phyloP scores from a whole-genome alignment of 2,888 invertebrate genomes.

The Pristionchus exspectatus region DNA sequence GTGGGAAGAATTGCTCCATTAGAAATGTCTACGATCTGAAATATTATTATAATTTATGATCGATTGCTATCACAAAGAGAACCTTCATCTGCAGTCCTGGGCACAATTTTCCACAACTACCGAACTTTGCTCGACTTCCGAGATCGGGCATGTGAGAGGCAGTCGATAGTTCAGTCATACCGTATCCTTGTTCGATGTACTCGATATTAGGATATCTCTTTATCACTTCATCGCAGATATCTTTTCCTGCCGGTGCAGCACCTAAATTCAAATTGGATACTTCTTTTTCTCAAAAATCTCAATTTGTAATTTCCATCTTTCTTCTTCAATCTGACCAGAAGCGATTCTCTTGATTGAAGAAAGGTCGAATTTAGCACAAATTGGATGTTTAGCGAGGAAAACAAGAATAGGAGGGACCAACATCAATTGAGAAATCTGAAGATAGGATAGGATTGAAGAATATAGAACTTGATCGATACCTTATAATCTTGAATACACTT shows the following conservation, averaged over 20 bases:
- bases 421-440: conserved; percentile 79
- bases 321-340: conserved; percentile 53
- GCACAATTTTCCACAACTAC: conserved; percentile 52
- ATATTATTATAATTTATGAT: background rate
- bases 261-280: conserved; percentile 58
- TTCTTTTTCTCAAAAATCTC: background rate
- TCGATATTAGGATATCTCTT: conserved; percentile 68
- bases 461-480: conserved; percentile 33
- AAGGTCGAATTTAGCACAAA: conserved; percentile 87
- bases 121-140: conserved; percentile 52
- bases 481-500: conserved; percentile 70
- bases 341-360: conserved; percentile 84
- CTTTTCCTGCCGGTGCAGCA: conserved; percentile 76
- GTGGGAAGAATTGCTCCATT: conserved; percentile 48
- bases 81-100: conserved; percentile 62
- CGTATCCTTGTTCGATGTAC: conserved; percentile 66
- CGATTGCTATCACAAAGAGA: background rate
- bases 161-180: conserved; percentile 65
- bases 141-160: conserved; percentile 51
- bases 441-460: background rate
- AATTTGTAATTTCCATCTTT: background rate
- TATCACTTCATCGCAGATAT: conserved; percentile 73
- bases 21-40: background rate
- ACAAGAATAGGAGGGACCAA: conserved; percentile 89
- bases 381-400: conserved; percentile 85